Percentiles rank a stretch among this genome's conserved stretches.
These are phyloP conservation scores for Amphimallon solstitiale DNA, from an alignment of 2,888 invertebrate species.

Conservation along the genomic window DNA sequence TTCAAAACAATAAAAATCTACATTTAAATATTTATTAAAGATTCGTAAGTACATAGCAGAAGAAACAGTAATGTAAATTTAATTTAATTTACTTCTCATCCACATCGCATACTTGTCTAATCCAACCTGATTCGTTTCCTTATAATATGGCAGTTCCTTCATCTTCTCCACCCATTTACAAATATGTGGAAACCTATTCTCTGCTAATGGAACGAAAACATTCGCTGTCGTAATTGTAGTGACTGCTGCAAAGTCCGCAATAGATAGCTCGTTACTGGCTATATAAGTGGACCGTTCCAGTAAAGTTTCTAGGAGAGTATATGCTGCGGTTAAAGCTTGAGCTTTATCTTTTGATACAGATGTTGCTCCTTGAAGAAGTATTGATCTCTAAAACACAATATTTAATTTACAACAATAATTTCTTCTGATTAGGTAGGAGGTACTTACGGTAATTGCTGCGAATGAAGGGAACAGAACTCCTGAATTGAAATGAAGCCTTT, in stretches of 20 bases:
- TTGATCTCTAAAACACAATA: conserved; percentile 21
- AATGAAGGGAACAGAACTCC: conserved; percentile 62
- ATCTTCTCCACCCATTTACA: conserved; percentile 54
- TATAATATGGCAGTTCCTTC: conserved; percentile 51
- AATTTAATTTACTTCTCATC: conserved; percentile 17
- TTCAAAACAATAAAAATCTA: too few species aligned
- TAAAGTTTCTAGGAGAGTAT: conserved; percentile 44
- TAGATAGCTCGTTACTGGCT: conserved; percentile 65
- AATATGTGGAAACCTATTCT: conserved; percentile 53
- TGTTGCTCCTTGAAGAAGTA: conserved; percentile 30
- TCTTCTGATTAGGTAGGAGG: not conserved
- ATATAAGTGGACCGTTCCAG: conserved; percentile 64
- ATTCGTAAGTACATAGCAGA: too few species aligned
- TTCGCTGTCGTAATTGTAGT: conserved; percentile 56
- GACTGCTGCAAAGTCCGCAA: conserved; percentile 66
- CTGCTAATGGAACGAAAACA: conserved; percentile 54
- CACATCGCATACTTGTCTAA: conserved; percentile 40
- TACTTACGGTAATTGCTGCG: conserved; percentile 31
- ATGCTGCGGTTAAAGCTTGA: conserved; percentile 23
- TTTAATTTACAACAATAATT: not conserved
- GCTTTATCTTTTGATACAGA: conserved; percentile 34
- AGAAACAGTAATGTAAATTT: too few species aligned
- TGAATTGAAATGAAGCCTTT: conserved; percentile 66
- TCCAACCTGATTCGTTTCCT: conserved; percentile 37
- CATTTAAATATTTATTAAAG: too few species aligned